Conservation (phyloP, 2,888 invertebrate genomes). For the Brenthis daphne region DNA sequence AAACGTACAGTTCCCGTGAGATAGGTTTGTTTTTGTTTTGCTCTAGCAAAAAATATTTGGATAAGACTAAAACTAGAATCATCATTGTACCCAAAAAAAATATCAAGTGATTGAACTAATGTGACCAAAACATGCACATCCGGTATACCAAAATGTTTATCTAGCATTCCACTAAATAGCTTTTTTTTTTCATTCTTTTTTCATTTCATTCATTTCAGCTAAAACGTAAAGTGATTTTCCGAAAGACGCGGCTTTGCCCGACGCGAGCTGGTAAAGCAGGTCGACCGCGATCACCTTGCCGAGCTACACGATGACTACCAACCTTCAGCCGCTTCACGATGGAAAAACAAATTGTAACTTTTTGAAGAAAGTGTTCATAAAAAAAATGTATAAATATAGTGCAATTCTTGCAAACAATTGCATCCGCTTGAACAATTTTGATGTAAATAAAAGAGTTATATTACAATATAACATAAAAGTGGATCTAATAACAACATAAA, state of each 20-base stretch:
- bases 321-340: constrained; percentile 17
- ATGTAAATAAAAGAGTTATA: background rate
- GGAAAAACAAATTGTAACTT: background rate
- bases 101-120: background rate
- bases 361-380: background rate
- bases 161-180: no score
- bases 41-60: no score
- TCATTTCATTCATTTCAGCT: no score
- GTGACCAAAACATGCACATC: background rate
- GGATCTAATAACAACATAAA: no score
- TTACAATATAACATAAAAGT: no score
- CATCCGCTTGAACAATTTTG: no score
- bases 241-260: background rate
- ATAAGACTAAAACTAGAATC: no score
- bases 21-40: no score
- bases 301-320: constrained; percentile 14
- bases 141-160: background rate
- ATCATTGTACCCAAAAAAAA: no score
- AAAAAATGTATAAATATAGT: background rate
- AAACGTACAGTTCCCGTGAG: no score
- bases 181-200: no score
- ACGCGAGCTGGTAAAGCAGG: constrained; percentile 18
- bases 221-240: constrained; percentile 1
- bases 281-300: constrained; percentile 23
- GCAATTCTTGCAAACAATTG: no score